phyloP scores from a whole-genome alignment of 2,113 vertebrate genomes.

The Pardalotus punctatus region DNA sequence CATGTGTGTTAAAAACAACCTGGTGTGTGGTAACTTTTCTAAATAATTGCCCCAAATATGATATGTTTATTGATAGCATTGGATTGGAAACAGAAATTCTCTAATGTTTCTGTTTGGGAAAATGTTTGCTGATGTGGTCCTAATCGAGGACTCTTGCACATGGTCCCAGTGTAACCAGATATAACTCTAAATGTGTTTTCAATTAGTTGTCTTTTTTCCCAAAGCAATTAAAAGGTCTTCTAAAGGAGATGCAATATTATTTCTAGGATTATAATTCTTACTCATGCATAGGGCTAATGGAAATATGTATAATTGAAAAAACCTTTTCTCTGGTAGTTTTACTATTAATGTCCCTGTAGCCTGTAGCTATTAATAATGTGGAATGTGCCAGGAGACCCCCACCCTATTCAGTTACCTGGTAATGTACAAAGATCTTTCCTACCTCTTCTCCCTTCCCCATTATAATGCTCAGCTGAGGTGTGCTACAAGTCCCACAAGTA shows the following conservation, averaged over 20 bases:
- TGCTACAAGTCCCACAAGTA: not conserved
- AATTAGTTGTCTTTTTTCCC: not conserved
- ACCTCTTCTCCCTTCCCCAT: not conserved
- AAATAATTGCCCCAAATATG: not conserved
- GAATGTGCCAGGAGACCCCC: not conserved
- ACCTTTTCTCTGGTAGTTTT: not conserved
- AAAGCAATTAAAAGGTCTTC: not conserved
- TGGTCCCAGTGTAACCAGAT: not conserved
- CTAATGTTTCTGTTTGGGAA: not conserved
- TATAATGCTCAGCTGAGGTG: not conserved
- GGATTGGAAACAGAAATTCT: not conserved
- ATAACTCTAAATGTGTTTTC: not conserved
- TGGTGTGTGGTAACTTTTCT: not conserved
- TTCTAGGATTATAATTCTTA: not conserved
- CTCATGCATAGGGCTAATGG: not conserved
- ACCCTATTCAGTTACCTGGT: not conserved
- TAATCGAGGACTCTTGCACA: not conserved
- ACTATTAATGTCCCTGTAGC: not conserved
- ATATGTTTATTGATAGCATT: not conserved
- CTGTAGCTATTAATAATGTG: not conserved
- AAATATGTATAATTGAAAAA: not conserved
- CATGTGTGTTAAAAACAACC: not conserved
- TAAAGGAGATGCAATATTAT: not conserved
- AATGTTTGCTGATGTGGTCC: not conserved
- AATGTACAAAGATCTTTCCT: not conserved